Base-by-base conservation (phyloP, 2,113 vertebrate genomes). In the Aegotheles bennettii region DNA sequence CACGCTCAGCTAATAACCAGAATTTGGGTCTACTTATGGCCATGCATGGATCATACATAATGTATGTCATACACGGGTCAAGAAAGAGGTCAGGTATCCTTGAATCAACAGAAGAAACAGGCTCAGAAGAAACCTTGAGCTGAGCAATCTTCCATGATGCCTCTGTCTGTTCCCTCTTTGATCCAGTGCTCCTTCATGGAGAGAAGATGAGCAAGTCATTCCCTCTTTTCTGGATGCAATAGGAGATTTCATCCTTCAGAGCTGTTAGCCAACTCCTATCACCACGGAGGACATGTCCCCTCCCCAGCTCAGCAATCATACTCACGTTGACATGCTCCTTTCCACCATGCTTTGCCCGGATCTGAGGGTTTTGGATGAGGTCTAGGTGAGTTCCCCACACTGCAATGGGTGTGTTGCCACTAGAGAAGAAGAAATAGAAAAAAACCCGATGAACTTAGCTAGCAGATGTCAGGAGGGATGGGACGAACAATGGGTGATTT, bases 321-420 rank as follows among this genome's bases (percentile, higher is more conserved):
- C 99, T 99, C 98, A 99, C 99, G 2, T 99, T 99, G 94, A 99
- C 96, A 0, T 99, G 99, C 78, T 99, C 99, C 56, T 99, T 98
- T 23, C 97, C 98, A 33, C 99, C 99, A 4, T 99, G 99, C 95
- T 99, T 99, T 91, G 99, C 99, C 90, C 99, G 98, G 97, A 99
- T 99, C 96, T 99, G 99, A 8, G 99, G 99, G 57, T 98, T 99
- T 95, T 99, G 99, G 93, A 99, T 99, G 92, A 99, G 99, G 97
- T 99, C 99, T 97, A 99, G 98, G 95, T 99, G 99, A 28, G 99
- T 99, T 56, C 99, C 99, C 82, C 98, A 99, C 76, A 99, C 99
- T 0, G 98, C 99, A 68, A 99, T 98, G 35, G 99, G 99, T 25
- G 99, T 99, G 88, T 99, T 98, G 51, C 99, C 99, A 88, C 99